Conservation (phyloP, 1,140 invertebrate genomes). For the Lepidotrigona ventralis region DNA sequence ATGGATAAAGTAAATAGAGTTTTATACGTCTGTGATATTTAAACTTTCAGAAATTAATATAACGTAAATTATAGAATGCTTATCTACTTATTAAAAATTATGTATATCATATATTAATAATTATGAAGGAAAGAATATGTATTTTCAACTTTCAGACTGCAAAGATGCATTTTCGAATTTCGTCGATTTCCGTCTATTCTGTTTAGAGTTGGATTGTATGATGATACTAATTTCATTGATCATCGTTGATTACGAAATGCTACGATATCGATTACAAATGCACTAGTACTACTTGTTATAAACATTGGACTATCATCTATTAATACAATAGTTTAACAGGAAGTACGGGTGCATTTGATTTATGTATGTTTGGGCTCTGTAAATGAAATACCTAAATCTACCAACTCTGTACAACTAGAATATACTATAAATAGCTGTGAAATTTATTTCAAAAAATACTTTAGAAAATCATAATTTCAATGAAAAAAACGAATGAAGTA, state of each 20-base stretch:
- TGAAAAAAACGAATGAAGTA: too few relatives aligned
- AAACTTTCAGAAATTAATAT: too few relatives aligned
- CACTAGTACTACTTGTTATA: neutral
- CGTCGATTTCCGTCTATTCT: neutral
- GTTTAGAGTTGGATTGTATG: neutral
- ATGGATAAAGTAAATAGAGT: too few relatives aligned
- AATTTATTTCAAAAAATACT: neutral
- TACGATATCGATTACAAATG: neutral
- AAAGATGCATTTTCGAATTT: neutral
- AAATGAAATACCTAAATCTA: neutral
- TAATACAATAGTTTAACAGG: conserved; percentile 1
- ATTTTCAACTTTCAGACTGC: neutral
- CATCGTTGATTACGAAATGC: neutral
- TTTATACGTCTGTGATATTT: too few relatives aligned
- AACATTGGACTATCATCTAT: neutral
- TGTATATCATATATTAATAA: too few relatives aligned
- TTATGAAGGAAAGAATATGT: neutral
- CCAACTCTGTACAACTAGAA: neutral
- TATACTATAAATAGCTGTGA: neutral
- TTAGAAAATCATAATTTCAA: too few relatives aligned
- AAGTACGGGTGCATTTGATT: neutral
- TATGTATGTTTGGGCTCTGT: neutral
- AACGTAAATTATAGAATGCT: too few relatives aligned
- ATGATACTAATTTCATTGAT: neutral
- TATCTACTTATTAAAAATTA: too few relatives aligned